These are phyloP conservation scores for Babyrousa celebensis DNA, from an alignment of 2,797 vertebrate genomes.

Conservation along the genomic window DNA sequence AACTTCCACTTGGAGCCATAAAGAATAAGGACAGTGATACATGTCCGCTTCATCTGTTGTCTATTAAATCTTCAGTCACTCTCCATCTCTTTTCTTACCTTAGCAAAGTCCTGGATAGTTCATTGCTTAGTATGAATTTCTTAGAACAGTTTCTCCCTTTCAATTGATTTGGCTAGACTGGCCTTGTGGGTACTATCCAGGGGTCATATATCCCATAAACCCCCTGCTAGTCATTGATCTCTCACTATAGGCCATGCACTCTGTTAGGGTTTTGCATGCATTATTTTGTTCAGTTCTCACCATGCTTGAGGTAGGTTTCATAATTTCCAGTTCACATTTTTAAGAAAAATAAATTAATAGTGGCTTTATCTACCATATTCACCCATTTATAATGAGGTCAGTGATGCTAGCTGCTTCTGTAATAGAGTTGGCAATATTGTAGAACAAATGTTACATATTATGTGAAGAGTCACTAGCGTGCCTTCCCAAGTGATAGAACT, in stretches of 20 bases:
- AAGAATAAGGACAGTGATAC: background rate
- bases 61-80: background rate
- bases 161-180: background rate
- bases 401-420: background rate
- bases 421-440: background rate
- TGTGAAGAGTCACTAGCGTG: background rate
- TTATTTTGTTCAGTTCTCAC: background rate
- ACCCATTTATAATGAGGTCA: background rate
- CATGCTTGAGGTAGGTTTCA: background rate
- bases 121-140: background rate
- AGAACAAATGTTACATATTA: background rate
- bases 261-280: background rate
- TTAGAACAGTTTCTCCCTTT: background rate
- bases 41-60: background rate
- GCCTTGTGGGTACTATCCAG: background rate
- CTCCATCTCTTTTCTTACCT: background rate
- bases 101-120: background rate
- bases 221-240: background rate
- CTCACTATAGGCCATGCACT: background rate
- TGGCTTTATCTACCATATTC: background rate
- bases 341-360: conserved; percentile 7
- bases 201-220: background rate
- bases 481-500: background rate
- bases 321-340: background rate
- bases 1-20: background rate